A percentile compares a stretch with the other conserved stretches of the same genome.
Conservation (phyloP, 2,113 vertebrate species). For the Bothrops jararaca region DNA sequence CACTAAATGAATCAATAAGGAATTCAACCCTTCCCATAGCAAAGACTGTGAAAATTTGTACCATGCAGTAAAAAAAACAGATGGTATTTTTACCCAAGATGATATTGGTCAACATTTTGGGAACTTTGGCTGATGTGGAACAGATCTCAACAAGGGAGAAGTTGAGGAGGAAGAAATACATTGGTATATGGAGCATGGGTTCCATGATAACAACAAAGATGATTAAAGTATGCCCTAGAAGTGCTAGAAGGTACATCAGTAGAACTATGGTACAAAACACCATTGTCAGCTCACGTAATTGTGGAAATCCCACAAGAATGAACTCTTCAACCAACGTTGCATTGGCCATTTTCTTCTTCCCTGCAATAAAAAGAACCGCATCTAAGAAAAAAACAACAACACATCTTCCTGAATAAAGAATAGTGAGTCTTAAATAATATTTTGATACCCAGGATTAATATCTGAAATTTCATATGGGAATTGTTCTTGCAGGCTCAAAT, state of each 20-base stretch:
- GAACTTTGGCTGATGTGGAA: conserved; percentile 17
- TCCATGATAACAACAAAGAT: not conserved
- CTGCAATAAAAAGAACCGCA: too few species aligned
- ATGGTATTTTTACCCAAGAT: not conserved
- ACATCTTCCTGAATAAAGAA: too few species aligned
- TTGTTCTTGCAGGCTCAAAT: not conserved
- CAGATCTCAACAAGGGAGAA: conserved; percentile 29
- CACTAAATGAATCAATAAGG: too few species aligned
- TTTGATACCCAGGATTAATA: not conserved
- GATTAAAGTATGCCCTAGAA: conserved; percentile 1
- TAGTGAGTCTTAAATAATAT: not conserved
- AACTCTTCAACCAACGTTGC: not conserved
- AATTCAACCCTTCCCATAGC: not conserved
- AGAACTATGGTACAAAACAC: conserved; percentile 4
- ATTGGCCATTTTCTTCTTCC: not conserved
- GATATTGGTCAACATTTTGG: conserved; percentile 12
- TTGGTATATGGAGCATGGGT: conserved; percentile 25
- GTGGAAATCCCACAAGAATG: conserved; percentile 28
- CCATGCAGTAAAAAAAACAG: conserved; percentile 23
- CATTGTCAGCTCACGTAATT: not conserved
- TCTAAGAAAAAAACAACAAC: too few species aligned
- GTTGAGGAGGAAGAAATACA: conserved; percentile 38
- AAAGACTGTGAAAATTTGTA: conserved; percentile 11
- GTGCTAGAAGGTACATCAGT: conserved; percentile 18
- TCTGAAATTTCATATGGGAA: not conserved